Evolutionary conservation across 2,888 invertebrate genomes (phyloP).

Genomic region (Eupithecia tripunctaria): DNA sequence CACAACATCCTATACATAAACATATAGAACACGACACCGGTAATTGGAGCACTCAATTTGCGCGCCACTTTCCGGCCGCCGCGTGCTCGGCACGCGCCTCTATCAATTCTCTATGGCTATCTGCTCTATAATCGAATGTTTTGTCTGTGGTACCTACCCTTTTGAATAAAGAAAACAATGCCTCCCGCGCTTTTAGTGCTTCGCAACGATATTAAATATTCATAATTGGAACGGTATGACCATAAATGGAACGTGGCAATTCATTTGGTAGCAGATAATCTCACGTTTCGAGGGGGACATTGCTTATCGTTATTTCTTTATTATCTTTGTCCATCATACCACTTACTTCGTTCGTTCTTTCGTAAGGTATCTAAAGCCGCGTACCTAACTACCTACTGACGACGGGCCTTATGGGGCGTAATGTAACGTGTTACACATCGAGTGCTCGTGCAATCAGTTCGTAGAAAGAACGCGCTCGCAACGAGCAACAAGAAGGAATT

Average conservation of each 20-base stretch:
- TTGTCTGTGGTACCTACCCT: slow-evolving; percentile 66
- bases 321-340: slow-evolving; percentile 8
- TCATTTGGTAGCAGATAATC: slow-evolving; percentile 24
- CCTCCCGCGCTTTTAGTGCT: slow-evolving; percentile 51
- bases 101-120: slow-evolving; percentile 73
- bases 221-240: slow-evolving; percentile 39
- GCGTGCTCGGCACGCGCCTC: slow-evolving; percentile 61
- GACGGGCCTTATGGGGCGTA: no score
- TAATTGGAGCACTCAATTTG: slow-evolving; percentile 85
- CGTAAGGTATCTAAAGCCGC: not conserved
- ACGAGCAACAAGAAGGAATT: no score
- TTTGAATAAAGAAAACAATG: slow-evolving; percentile 60
- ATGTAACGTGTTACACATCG: no score
- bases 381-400: no score
- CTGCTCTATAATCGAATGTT: slow-evolving; percentile 64
- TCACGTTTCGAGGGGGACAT: slow-evolving; percentile 21
- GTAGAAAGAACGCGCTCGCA: no score
- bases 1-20: slow-evolving; percentile 49
- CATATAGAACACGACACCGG: slow-evolving; percentile 66
- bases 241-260: slow-evolving; percentile 7
- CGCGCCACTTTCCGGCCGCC: slow-evolving; percentile 69
- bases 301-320: slow-evolving; percentile 16
- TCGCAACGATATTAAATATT: slow-evolving; percentile 45
- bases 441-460: no score
- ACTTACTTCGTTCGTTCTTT: not conserved